Conservation (phyloP, 2,113 vertebrate genomes). For the Antechinus flavipes region DNA sequence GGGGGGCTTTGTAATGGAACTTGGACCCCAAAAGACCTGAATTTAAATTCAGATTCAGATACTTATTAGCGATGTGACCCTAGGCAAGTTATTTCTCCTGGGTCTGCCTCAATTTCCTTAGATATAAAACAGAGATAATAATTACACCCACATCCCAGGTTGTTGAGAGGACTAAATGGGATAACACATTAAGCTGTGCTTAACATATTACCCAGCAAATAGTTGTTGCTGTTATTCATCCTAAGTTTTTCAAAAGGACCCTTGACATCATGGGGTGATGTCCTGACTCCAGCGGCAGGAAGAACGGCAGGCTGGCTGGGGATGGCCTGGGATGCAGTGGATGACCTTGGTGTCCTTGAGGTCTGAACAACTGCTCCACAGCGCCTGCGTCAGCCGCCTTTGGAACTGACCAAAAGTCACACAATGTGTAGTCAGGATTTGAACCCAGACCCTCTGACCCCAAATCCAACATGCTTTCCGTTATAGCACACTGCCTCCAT, state of each 20-base stretch:
- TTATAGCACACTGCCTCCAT: not conserved
- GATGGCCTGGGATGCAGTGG: not conserved
- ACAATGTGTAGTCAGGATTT: not conserved
- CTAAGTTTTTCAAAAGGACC: not conserved
- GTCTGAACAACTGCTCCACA: not conserved
- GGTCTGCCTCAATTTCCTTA: not conserved
- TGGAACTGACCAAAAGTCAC: not conserved
- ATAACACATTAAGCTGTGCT: not conserved
- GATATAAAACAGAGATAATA: not conserved
- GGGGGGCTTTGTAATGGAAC: not conserved
- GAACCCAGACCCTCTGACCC: not conserved
- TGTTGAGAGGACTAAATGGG: not conserved
- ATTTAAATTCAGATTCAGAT: not conserved
- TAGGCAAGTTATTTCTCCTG: not conserved
- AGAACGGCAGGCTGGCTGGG: not conserved
- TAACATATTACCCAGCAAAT: not conserved
- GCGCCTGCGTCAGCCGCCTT: not conserved
- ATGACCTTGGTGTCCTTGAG: not conserved
- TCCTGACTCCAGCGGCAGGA: not conserved
- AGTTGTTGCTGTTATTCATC: not conserved
- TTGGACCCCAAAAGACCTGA: not conserved
- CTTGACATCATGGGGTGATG: not conserved
- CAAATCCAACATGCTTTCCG: not conserved
- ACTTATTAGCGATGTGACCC: not conserved
- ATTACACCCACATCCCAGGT: not conserved